These are phyloP conservation scores for Podocnemis expansa DNA, from an alignment of 2,113 vertebrate species.

Conservation along the genomic window DNA sequence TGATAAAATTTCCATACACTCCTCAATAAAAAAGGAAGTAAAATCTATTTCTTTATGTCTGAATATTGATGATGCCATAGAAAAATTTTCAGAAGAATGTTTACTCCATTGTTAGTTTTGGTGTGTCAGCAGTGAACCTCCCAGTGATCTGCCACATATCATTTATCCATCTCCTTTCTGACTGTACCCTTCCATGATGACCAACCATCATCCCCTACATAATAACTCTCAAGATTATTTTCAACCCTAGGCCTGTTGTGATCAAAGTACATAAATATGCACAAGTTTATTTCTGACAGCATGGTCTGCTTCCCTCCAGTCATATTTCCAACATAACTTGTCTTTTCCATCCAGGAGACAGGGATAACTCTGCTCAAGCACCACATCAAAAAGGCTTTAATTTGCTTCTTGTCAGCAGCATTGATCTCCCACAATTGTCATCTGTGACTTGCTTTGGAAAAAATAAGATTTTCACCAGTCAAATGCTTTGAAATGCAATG, in stretches of 20 bases:
- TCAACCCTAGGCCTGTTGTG: not conserved
- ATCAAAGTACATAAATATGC: not conserved
- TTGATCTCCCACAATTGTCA: not conserved
- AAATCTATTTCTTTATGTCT: not conserved
- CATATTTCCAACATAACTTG: not conserved
- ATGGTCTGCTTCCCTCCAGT: not conserved
- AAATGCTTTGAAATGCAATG: not conserved
- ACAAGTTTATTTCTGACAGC: not conserved
- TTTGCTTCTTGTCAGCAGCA: not conserved
- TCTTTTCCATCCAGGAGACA: not conserved
- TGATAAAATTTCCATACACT: not conserved
- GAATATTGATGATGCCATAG: not conserved
- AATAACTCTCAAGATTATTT: not conserved
- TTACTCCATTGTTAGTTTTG: not conserved
- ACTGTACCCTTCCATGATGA: not conserved
- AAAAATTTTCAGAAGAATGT: not conserved
- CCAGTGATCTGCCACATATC: not conserved
- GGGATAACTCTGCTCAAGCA: not conserved
- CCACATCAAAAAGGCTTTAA: not conserved
- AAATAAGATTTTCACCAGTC: not conserved
- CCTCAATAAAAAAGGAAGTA: not conserved
- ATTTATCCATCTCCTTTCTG: not conserved
- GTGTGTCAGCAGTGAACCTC: not conserved
- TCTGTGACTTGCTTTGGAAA: not conserved
- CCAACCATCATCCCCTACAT: not conserved